Base-by-base conservation (phyloP, 2,888 invertebrate species). In the Mesochorus sp. region DNA sequence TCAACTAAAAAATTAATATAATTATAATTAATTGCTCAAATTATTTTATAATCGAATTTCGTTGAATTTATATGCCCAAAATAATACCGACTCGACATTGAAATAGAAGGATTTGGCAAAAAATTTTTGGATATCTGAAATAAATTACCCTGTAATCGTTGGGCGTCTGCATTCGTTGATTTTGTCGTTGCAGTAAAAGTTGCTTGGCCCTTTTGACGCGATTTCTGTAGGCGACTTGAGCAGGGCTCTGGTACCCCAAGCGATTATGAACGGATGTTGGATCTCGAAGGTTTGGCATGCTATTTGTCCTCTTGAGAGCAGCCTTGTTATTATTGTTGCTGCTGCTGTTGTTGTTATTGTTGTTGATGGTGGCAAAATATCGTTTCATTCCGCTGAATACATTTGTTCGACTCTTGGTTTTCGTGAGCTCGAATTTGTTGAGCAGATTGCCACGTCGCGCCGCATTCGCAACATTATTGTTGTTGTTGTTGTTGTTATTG, bases 241-340 rank as follows among this genome's bases (percentile, higher is more conserved):
- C 87, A 14, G 90, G 89, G 71, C 87, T 91, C 49, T 91, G 91
- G 62, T 91, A 91, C 14, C 91, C 91, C 70, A 91, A 70, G 37
- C 91, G 85, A 82, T 86, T 90, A 61, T 91, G 87, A 42, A 91
- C 91, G 1, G 90, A 90, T 2, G 86, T 87, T 0, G 90, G 90
- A 81, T 91, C 90, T 28, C 88, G 81, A 3, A 90, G 70, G 81
- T 90, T 88, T 0, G 90, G 89, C 79, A 91, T 77, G 75, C 90
- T 90, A 53, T 81, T 90, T 4, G 88, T 88, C 75, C 88, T 84
- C 39, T 90, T 89, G 34, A 88, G 75, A 3, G 80, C 53, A 10
- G 83, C 82, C 42, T 85, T 88, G 42, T 84, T 85, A 42, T 80
- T 84, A 3, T 82, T 85, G n/a, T n/a, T n/a, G n/a, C n/a, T n/a